These are phyloP conservation scores for Pemphredon lugubris DNA, from an alignment of 2,888 invertebrate genomes.

Conservation along the genomic window DNA sequence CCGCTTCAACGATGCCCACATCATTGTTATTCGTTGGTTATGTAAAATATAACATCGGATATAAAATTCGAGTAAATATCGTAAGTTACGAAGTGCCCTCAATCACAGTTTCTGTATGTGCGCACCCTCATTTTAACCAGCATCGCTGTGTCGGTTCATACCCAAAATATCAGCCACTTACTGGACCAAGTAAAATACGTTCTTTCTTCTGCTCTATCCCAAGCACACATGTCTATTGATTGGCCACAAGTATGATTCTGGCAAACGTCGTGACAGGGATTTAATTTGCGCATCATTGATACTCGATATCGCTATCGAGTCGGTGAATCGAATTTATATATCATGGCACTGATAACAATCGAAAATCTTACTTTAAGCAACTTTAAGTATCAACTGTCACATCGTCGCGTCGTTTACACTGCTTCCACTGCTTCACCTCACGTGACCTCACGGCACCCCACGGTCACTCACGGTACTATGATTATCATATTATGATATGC, in stretches of 20 bases:
- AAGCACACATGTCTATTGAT: constrained; percentile 24
- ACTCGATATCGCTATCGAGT: not conserved
- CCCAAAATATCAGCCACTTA: constrained; percentile 17
- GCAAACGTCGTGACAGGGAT: not conserved
- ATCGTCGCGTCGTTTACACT: not conserved
- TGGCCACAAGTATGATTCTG: constrained; percentile 18
- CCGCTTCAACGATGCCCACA: constrained; percentile 5
- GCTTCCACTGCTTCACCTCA: not conserved
- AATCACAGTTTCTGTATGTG: constrained; percentile 2
- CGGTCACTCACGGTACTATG: not conserved
- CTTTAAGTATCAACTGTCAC: too few species aligned
- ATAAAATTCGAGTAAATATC: constrained; percentile 1
- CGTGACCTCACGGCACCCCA: not conserved
- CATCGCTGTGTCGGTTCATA: constrained; percentile 1
- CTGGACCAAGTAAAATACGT: constrained; percentile 23
- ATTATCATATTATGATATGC: not conserved
- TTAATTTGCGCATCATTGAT: constrained; percentile 32
- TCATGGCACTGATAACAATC: constrained; percentile 6
- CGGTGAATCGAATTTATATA: constrained; percentile 3
- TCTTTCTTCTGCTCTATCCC: constrained; percentile 18
- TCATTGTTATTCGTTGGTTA: not conserved
- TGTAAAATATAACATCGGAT: constrained; percentile 6
- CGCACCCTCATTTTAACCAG: constrained; percentile 4
- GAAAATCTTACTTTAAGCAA: not conserved
- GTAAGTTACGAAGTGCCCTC: constrained; percentile 7